phyloP scores from a whole-genome alignment of 2,113 vertebrate genomes.

The Poicephalus meyeri region DNA sequence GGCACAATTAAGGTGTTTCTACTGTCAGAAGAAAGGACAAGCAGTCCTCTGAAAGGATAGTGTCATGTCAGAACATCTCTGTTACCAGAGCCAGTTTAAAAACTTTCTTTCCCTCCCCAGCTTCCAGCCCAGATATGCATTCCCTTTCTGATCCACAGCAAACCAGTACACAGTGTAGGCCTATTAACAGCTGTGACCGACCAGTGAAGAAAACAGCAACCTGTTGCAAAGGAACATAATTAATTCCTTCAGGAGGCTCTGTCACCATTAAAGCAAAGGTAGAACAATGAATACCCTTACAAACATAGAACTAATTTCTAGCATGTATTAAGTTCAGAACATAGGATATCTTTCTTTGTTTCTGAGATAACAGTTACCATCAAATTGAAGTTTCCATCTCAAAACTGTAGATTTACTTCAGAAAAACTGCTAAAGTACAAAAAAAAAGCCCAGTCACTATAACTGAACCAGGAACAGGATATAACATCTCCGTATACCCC shows the following conservation, averaged over 20 bases:
- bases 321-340: neutral
- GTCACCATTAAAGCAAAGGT: neutral
- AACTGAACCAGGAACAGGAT: neutral
- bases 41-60: neutral
- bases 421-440: neutral
- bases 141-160: neutral
- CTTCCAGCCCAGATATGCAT: neutral
- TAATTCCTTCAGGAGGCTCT: neutral
- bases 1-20: neutral
- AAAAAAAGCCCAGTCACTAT: neutral
- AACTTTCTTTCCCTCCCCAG: neutral
- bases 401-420: neutral
- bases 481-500: neutral
- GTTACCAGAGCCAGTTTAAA: neutral
- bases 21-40: neutral
- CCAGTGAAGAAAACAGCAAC: neutral
- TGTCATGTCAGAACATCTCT: neutral
- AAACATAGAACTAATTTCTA: neutral
- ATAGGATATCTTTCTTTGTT: neutral
- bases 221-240: neutral
- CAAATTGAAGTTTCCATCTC: neutral
- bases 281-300: neutral
- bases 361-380: neutral
- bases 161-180: too few relatives aligned
- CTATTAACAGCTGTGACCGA: neutral